Evolutionary conservation across 2,113 vertebrate species (phyloP).

Genomic region (Myxocyprinus asiaticus): DNA sequence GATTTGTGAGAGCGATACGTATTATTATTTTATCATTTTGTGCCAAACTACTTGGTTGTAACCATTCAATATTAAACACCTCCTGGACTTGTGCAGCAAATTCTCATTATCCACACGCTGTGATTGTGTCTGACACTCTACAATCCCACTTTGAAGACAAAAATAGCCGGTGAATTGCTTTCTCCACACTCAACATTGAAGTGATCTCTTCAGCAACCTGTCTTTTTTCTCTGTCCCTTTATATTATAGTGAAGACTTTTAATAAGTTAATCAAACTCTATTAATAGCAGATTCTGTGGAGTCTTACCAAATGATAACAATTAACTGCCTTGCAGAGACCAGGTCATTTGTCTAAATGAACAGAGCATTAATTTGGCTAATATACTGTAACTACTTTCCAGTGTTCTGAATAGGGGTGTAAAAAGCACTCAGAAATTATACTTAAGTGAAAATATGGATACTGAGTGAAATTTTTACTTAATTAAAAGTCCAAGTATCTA

Average conservation of each 20-base stretch:
- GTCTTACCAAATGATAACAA: not conserved
- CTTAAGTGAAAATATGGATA: too few species aligned
- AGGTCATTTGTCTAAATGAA: not conserved
- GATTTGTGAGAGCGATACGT: too few species aligned
- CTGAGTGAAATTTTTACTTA: too few species aligned
- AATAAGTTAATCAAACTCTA: not conserved
- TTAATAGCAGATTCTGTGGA: not conserved
- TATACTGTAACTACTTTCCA: too few species aligned
- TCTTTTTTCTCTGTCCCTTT: not conserved
- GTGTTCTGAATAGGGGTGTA: too few species aligned
- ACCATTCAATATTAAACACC: slow-evolving; percentile 3
- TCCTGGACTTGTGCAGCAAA: not conserved
- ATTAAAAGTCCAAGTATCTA: too few species aligned
- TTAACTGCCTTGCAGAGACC: not conserved
- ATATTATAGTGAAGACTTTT: not conserved
- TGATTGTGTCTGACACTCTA: slow-evolving; percentile 23
- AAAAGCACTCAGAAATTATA: too few species aligned
- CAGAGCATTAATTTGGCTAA: too few species aligned
- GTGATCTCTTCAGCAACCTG: not conserved
- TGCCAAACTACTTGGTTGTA: not conserved
- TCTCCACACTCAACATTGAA: not conserved
- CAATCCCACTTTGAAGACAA: slow-evolving; percentile 15
- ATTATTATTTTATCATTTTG: not conserved
- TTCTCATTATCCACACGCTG: slow-evolving; percentile 7
- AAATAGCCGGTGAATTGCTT: slow-evolving; percentile 12